Conservation (phyloP, 2,888 invertebrate genomes). For the Emmelina monodactyla region DNA sequence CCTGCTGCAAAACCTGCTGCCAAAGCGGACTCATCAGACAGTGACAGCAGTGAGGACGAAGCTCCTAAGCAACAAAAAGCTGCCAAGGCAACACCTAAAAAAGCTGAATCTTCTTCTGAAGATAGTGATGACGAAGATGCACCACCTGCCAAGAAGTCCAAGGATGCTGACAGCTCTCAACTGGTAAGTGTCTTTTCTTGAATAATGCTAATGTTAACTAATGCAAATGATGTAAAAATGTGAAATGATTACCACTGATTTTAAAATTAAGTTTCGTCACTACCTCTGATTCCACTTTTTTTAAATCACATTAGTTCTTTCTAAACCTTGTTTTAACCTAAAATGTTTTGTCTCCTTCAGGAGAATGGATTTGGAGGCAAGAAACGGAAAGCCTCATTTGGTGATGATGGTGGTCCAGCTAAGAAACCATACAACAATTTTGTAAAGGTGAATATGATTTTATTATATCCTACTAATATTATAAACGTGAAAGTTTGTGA, state of each 20-base stretch:
- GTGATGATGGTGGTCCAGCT: slow-evolving; percentile 35
- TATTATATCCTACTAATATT: slow-evolving; percentile 2
- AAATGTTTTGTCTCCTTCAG: too few relatives aligned
- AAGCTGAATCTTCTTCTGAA: slow-evolving; percentile 27
- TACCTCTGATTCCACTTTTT: too few relatives aligned
- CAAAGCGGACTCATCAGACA: slow-evolving; percentile 22
- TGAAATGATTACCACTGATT: too few relatives aligned
- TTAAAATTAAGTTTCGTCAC: too few relatives aligned
- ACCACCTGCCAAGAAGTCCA: slow-evolving; percentile 28
- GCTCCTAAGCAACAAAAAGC: slow-evolving; percentile 22
- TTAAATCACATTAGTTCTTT: too few relatives aligned
- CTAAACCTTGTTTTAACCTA: background rate
- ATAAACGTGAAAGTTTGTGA: too few relatives aligned
- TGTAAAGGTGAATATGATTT: slow-evolving; percentile 60
- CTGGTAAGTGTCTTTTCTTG: too few relatives aligned
- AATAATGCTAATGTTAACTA: too few relatives aligned
- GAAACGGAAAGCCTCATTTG: slow-evolving; percentile 51
- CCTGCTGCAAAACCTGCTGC: slow-evolving; percentile 19
- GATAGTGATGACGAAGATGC: slow-evolving; percentile 24
- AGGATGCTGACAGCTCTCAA: too few relatives aligned
- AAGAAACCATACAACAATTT: slow-evolving; percentile 75
- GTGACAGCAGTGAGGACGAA: slow-evolving; percentile 20
- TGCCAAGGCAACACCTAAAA: slow-evolving; percentile 16
- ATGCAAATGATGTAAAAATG: too few relatives aligned
- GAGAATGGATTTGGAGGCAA: slow-evolving; percentile 33